phyloP scores from a whole-genome alignment of 2,113 vertebrate genomes.

The Phalacrocorax aristotelis region DNA sequence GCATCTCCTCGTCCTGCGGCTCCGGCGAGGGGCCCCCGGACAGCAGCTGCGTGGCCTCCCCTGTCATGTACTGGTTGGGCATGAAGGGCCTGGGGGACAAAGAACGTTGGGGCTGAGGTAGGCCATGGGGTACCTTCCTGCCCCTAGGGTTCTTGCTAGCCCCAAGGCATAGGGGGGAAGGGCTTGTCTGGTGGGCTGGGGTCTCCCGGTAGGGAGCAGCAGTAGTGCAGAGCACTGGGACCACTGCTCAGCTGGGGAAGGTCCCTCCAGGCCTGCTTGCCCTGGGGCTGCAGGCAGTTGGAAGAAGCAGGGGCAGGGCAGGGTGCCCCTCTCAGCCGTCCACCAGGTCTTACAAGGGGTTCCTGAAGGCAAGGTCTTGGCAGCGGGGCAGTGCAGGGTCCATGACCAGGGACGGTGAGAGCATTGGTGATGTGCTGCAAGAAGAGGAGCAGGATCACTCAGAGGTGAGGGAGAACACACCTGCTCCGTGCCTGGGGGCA shows the following conservation, averaged over 20 bases:
- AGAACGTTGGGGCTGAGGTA: not conserved
- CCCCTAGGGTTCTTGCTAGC: too few species aligned
- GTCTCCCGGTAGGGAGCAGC: not conserved
- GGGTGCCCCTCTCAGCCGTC: accelerated
- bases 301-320: too few species aligned
- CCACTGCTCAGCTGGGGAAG: not conserved
- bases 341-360: not conserved
- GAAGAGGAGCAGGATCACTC: not conserved
- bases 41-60: not conserved
- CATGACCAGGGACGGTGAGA: not conserved
- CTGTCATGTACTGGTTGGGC: not conserved
- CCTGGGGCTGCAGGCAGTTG: accelerated
- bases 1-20: constrained; percentile 6
- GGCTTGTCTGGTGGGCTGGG: too few species aligned
- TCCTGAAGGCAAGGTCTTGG: not conserved
- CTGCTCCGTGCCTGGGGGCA: accelerated
- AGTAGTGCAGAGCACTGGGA: not conserved
- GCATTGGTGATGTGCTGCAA: not conserved
- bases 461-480: not conserved
- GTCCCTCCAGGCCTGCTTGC: not conserved
- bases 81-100: not conserved
- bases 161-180: not conserved
- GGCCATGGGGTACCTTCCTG: not conserved
- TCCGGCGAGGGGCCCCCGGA: not conserved
- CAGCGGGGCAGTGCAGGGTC: not conserved